phyloP scores from a whole-genome alignment of 2,797 vertebrate genomes.

The Novumbra hubbsi region DNA sequence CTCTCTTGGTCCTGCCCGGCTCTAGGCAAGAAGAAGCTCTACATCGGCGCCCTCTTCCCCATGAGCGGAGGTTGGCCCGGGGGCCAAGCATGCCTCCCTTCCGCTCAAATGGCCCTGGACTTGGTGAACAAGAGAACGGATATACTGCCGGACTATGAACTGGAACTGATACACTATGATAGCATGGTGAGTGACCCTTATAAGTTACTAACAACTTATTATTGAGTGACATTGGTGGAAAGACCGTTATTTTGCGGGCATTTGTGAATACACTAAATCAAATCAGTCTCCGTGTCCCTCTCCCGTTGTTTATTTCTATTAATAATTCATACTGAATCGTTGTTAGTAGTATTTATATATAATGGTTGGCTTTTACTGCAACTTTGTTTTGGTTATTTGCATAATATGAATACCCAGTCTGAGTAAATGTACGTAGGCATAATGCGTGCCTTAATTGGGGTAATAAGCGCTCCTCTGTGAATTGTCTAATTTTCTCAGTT shows the following conservation, averaged over 20 bases:
- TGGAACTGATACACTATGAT: slow-evolving; percentile 89
- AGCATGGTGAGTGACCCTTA: slow-evolving; percentile 80
- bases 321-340: slow-evolving; percentile 10
- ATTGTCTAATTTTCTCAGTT: slow-evolving; percentile 12
- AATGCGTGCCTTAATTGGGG: slow-evolving; percentile 14
- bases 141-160: slow-evolving; percentile 90
- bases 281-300: neutral
- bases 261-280: neutral
- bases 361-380: slow-evolving; percentile 19
- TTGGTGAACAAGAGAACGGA: slow-evolving; percentile 87
- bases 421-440: slow-evolving; percentile 3
- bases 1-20: slow-evolving; percentile 68
- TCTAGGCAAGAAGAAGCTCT: slow-evolving; percentile 88
- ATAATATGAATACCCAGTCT: slow-evolving; percentile 14
- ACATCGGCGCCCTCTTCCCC: slow-evolving; percentile 92
- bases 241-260: no score
- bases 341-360: slow-evolving; percentile 1
- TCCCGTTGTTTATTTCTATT: neutral
- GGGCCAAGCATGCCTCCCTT: slow-evolving; percentile 88
- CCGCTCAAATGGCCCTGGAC: slow-evolving; percentile 89
- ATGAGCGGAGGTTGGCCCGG: slow-evolving; percentile 95
- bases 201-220: no score
- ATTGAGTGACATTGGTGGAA: no score
- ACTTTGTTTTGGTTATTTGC: slow-evolving; percentile 28
- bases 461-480: slow-evolving; percentile 35